Base-by-base conservation (phyloP, 2,797 vertebrate genomes). In the Pelobates cultripes region DNA sequence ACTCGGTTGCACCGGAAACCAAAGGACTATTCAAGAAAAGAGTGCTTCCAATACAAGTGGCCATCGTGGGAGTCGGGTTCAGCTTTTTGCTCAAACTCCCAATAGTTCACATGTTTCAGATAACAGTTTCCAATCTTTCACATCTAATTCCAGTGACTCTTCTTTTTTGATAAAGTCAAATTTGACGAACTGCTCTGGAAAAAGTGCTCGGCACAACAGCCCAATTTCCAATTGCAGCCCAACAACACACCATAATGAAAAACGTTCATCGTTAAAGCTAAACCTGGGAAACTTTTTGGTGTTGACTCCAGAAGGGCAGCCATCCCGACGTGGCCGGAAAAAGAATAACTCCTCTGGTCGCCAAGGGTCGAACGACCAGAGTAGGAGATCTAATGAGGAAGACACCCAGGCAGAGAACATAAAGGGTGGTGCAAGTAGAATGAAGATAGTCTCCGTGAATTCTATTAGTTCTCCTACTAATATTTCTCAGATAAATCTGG, bases 11-110 rank as follows among this genome's bases (percentile, higher is more conserved):
- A 79, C 44, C 0, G 70, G 83, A 63, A 87, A 75, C 83, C 90
- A 89, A 80, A 86, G 85, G 83, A 80, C 86, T 15, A 13, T 70
- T 14, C 80, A 86, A 17, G 91, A 91, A 85, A 91, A 84, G 81
- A 90, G 86, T n/a, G 4, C 80, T 43, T 85, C 81, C 73, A 88
- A 87, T 0, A 28, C 85, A 4, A 57, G 76, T 4, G 71, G 79
- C 7, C 77, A 85, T 4, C 78, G 89, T 6, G 86, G 93, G 84
- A 97, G 94, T 77, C 90, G 96, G 8, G 89, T 96, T 77, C 96
- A 96, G 87, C 94, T 97, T 41, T 98, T 97, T 88, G 93, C 94
- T 0, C 89, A 94, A 0, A 89, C 89, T 57, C 84, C 91, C 1
- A 90, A 88, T 3, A 92, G 91, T 51, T 43, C 87, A 63, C 81